A percentile compares a stretch with the other conserved stretches of the same genome.
These are phyloP conservation scores for Trichopria drosophilae DNA, from an alignment of 2,888 invertebrate species.

Conservation along the genomic window DNA sequence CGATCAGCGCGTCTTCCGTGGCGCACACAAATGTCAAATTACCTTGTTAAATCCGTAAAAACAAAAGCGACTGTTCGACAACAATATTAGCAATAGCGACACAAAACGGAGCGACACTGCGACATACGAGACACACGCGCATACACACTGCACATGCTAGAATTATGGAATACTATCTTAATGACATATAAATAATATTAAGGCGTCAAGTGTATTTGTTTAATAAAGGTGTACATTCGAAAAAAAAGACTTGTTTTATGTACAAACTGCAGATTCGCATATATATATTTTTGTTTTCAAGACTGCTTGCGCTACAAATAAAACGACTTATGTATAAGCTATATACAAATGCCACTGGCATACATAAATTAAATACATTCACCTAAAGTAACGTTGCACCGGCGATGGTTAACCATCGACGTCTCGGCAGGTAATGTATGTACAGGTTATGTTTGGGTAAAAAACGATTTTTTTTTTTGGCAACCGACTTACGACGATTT, in stretches of 20 bases:
- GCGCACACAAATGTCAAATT: conserved; percentile 56
- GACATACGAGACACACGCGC: conserved; percentile 56
- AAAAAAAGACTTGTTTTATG: conserved; percentile 30
- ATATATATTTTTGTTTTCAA: no score
- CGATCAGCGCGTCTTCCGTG: conserved; percentile 52
- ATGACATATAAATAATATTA: conserved; percentile 57
- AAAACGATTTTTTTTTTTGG: no score
- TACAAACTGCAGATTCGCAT: no score
- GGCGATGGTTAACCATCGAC: no score
- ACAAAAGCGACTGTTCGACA: conserved; percentile 45
- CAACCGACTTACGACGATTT: no score
- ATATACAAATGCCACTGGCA: no score
- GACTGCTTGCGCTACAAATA: no score
- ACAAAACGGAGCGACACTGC: conserved; percentile 38
- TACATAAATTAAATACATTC: no score
- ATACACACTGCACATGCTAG: conserved; percentile 58
- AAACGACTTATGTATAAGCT: no score
- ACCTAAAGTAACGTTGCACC: no score
- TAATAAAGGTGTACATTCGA: conserved; percentile 60
- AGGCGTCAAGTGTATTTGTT: conserved; percentile 60
- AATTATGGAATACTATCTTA: conserved; percentile 54
- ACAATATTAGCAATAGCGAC: conserved; percentile 51
- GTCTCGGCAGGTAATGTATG: no score
- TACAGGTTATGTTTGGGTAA: no score
- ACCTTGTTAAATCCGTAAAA: conserved; percentile 48